Base-by-base conservation (phyloP, 2,113 vertebrate species). In the Hyla sarda region DNA sequence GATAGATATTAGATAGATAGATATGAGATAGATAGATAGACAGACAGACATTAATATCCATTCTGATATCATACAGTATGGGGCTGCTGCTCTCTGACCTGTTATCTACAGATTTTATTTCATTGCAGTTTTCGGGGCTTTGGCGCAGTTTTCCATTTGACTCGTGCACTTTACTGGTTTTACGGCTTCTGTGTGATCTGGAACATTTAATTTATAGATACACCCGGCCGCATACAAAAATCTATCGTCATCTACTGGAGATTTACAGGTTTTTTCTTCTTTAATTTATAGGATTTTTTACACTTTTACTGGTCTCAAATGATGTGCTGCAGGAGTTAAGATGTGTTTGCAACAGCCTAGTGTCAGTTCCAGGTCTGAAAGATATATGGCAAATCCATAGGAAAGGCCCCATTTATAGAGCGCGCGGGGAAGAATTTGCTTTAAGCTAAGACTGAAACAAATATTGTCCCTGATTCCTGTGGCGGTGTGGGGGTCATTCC, bases 221-320 rank as follows among this genome's bases (percentile, higher is more conserved):
- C 32, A 86, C 84, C 78, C 37, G 41, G 62, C 84, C 71, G 84
- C 52, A 86, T 79, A 79, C 77, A 41, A 86, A n/a, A 86, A 86
- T 86, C 84, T 79, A 71, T 86, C 75, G 60, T 86, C 84, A 86
- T 86, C 75, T 72, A 52, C 75, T 71, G 32, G 84, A 86, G 84
- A 86, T 86, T 86, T 86, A 86, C 62, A 60, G 84, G 12, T 76
- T 84, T 71, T 79, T 79, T 28, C 83, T 60, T 30, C 62, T 78
- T 78, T 86, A 86, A 86, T 86, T 86, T 86, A 86, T 86, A 75
- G 75, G 84, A 71, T 86, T 86, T 86, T 80, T 86, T 86, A 86
- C 75, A 80, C 84, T 86, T 86, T 86, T 86, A 86, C 84, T 72
- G 76, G 84, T 54, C 62, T 79, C 62, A 48, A 80, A 86, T 86